Evolutionary conservation across 2,113 vertebrate genomes (phyloP).

Genomic region (Rhea americana): DNA sequence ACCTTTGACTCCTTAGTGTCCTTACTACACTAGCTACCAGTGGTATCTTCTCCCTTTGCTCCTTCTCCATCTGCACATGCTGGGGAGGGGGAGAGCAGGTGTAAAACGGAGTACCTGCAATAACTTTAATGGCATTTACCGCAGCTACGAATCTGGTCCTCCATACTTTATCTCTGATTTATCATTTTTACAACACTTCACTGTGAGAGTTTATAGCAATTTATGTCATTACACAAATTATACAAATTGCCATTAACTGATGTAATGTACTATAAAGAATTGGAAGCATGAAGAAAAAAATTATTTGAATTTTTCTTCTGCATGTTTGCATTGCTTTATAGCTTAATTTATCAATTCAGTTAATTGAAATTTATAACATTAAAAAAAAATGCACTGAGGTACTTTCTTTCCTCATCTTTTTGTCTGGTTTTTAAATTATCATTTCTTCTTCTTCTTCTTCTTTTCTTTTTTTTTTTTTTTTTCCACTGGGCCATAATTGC

Average conservation of each 20-base stretch:
- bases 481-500: neutral
- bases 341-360: constrained; percentile 72
- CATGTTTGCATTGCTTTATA: constrained; percentile 74
- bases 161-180: constrained; percentile 65
- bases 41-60: neutral
- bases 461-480: neutral
- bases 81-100: neutral
- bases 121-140: constrained; percentile 21
- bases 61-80: rapidly evolving
- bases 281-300: constrained; percentile 75
- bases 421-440: constrained; percentile 54
- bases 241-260: constrained; percentile 81
- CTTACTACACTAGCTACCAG: neutral
- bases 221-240: constrained; percentile 83
- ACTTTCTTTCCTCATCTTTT: constrained; percentile 31
- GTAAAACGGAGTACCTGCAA: neutral
- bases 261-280: constrained; percentile 82
- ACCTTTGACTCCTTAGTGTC: neutral
- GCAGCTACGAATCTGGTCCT: constrained; percentile 3
- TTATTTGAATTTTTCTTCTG: constrained; percentile 76
- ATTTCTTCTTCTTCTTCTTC: neutral
- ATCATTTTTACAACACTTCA: constrained; percentile 75
- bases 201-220: constrained; percentile 73
- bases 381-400: constrained; percentile 58
- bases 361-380: constrained; percentile 72